Evolutionary conservation across 2,888 invertebrate genomes (phyloP).

Genomic region (Eulithis testata): DNA sequence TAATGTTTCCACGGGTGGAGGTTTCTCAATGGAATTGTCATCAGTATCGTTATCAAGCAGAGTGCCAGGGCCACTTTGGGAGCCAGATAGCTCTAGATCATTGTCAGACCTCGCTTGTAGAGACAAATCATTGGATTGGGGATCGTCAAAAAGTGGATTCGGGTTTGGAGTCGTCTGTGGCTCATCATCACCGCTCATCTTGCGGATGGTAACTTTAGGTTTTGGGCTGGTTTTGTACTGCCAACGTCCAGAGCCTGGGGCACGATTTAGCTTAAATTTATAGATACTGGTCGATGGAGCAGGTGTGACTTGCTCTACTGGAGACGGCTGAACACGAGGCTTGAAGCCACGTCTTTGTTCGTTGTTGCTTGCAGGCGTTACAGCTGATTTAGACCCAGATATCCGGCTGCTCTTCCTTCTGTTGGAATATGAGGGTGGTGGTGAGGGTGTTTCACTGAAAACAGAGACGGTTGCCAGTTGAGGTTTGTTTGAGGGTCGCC

Average conservation of each 20-base stretch:
- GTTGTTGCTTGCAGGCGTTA: constrained; percentile 71
- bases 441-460: constrained; percentile 85
- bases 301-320: constrained; percentile 81
- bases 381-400: constrained; percentile 72
- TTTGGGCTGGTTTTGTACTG: constrained; percentile 96
- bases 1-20: constrained; percentile 90
- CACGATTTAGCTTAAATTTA: constrained; percentile 92
- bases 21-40: constrained; percentile 87
- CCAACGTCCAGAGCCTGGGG: constrained; percentile 94
- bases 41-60: constrained; percentile 86
- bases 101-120: constrained; percentile 85
- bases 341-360: constrained; percentile 87
- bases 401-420: constrained; percentile 81
- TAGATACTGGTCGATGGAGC: constrained; percentile 86
- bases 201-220: constrained; percentile 92
- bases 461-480: constrained; percentile 87
- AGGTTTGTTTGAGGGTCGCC: constrained; percentile 78
- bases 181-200: constrained; percentile 85
- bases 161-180: constrained; percentile 76
- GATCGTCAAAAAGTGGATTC: constrained; percentile 73
- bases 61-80: constrained; percentile 85
- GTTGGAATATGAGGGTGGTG: constrained; percentile 74
- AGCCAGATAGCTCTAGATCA: constrained; percentile 90
- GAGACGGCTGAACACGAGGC: constrained; percentile 85
- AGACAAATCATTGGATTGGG: constrained; percentile 81